These are phyloP conservation scores for Hypselothyrea guttata DNA, from an alignment of 2,888 invertebrate species.

Conservation along the genomic window DNA sequence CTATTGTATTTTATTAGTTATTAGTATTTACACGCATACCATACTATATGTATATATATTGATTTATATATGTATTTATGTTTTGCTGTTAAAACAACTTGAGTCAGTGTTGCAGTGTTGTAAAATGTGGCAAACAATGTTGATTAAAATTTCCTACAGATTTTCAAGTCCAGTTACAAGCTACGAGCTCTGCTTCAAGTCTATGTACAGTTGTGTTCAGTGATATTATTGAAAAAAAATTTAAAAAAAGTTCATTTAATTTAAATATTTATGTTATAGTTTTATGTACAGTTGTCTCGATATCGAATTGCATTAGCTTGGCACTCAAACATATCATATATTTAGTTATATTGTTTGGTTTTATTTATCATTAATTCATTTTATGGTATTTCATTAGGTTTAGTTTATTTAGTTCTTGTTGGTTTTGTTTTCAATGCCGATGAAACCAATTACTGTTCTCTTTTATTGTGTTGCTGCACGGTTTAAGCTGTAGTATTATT, in stretches of 20 bases:
- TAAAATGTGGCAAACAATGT: slow-evolving; percentile 17
- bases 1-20: slow-evolving; percentile 43
- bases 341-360: slow-evolving; percentile 38
- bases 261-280: slow-evolving; percentile 19
- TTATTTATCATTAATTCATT: slow-evolving; percentile 35
- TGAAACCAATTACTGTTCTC: slow-evolving; percentile 54
- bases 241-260: slow-evolving; percentile 13
- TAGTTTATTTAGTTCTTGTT: slow-evolving; percentile 18
- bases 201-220: slow-evolving; percentile 15
- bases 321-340: slow-evolving; percentile 78
- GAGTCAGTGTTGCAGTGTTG: slow-evolving; percentile 19
- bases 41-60: slow-evolving; percentile 13
- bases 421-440: slow-evolving; percentile 29
- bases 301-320: slow-evolving; percentile 79
- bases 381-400: slow-evolving; percentile 37
- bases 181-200: slow-evolving; percentile 9
- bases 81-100: slow-evolving; percentile 2
- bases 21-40: slow-evolving; percentile 43
- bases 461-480: slow-evolving; percentile 53
- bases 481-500: slow-evolving; percentile 18
- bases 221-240: slow-evolving; percentile 14
- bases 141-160: no score
- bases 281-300: slow-evolving; percentile 60
- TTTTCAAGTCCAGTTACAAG: no score
- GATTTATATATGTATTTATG: slow-evolving; percentile 9